A percentile compares a stretch with the other conserved stretches of the same genome.
Conservation (phyloP, 2,797 vertebrate genomes). For the Protosalanx chinensis region DNA sequence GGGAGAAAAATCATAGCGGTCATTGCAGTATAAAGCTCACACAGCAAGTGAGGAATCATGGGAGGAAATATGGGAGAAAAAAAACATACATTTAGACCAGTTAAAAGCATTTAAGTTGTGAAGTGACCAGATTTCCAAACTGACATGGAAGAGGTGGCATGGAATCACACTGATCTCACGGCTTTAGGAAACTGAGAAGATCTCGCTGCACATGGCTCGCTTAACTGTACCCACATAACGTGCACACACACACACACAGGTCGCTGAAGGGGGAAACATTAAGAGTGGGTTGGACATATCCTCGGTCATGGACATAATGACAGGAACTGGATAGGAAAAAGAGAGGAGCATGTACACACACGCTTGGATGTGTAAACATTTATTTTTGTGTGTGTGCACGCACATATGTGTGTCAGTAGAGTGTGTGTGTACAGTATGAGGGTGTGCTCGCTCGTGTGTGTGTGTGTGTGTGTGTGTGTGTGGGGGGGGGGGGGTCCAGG, state of each 20-base stretch:
- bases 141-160: conserved; percentile 1
- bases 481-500: conserved; percentile 61
- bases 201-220: conserved; percentile 4
- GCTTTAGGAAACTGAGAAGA: conserved; percentile 13
- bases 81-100: not conserved
- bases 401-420: not conserved
- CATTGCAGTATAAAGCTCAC: not conserved
- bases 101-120: not conserved
- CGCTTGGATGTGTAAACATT: not conserved
- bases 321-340: not conserved
- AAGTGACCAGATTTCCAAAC: not conserved
- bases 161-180: conserved; percentile 5
- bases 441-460: conserved; percentile 4
- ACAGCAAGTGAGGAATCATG: not conserved
- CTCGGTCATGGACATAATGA: conserved; percentile 8
- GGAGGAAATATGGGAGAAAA: not conserved
- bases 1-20: conserved; percentile 2
- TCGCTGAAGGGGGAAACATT: conserved; percentile 8
- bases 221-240: conserved; percentile 4
- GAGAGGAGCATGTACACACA: not conserved
- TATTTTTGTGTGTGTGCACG: not conserved
- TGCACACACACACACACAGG: conserved; percentile 9
- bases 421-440: not conserved
- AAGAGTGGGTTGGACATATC: conserved; percentile 10
- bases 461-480: not conserved